phyloP scores from a whole-genome alignment of 1,140 invertebrate genomes.

The Caenorhabditis latens region DNA sequence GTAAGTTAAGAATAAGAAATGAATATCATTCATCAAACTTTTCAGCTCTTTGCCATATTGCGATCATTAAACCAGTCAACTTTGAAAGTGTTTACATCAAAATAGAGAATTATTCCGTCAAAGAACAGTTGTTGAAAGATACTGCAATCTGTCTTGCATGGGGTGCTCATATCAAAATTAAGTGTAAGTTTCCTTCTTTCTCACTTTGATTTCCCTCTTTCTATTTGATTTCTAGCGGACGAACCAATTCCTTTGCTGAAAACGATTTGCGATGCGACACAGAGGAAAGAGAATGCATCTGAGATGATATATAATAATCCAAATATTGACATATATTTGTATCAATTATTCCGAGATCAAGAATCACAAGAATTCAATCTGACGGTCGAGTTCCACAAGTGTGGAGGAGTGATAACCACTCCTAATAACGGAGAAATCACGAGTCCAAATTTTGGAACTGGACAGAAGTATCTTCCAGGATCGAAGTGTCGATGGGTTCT shows the following conservation, averaged over 20 bases:
- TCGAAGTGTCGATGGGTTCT: conserved; percentile 72
- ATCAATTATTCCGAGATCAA: conserved; percentile 5
- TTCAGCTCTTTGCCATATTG: conserved; percentile 73
- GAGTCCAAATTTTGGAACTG: conserved; percentile 67
- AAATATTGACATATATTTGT: not conserved
- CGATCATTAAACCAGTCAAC: conserved; percentile 67
- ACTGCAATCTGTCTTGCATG: not conserved
- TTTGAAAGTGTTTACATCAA: conserved; percentile 66
- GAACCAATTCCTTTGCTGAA: not conserved
- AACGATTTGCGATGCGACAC: conserved; percentile 38
- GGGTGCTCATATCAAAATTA: conserved; percentile 51
- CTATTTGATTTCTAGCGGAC: not conserved
- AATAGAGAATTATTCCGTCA: conserved; percentile 31
- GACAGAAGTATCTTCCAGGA: conserved; percentile 66
- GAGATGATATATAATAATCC: conserved; percentile 33
- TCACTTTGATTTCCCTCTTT: not conserved
- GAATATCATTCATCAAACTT: not conserved
- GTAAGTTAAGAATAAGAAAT: not conserved
- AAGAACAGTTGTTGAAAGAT: not conserved
- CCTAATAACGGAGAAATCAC: conserved; percentile 68
- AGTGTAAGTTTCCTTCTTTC: conserved; percentile 15
- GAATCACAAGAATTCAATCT: conserved; percentile 44
- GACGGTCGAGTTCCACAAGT: conserved; percentile 67
- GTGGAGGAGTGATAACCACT: conserved; percentile 70
- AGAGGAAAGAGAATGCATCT: not conserved